Percentiles rank a stretch among this genome's conserved stretches.
Evolutionary conservation across 1,140 invertebrate species (phyloP).

Genomic region (Protaetia brevitarsis): DNA sequence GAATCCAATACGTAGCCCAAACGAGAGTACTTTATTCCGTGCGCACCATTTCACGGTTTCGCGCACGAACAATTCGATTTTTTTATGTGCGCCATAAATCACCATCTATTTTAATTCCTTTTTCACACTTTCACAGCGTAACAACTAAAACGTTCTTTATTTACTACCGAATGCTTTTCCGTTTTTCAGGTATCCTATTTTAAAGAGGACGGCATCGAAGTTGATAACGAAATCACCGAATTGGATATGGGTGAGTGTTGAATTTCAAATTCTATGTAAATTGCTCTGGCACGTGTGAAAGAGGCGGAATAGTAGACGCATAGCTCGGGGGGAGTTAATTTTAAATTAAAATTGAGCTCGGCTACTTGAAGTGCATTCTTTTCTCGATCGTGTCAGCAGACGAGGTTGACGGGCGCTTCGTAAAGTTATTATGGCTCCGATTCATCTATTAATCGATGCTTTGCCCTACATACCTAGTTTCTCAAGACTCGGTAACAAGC

Average conservation of each 20-base stretch:
- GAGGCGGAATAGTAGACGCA: not conserved
- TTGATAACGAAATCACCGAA: conserved; percentile 35
- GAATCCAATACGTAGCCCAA: no score
- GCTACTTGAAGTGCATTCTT: not conserved
- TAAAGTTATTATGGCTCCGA: not conserved
- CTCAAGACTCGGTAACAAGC: not conserved
- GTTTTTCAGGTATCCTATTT: conserved; percentile 37
- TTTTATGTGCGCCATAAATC: no score
- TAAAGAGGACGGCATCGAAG: conserved; percentile 30
- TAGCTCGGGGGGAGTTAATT: not conserved
- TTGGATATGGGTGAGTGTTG: conserved; percentile 33
- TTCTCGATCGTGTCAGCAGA: not conserved
- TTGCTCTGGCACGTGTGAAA: not conserved
- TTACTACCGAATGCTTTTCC: not conserved
- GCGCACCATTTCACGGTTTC: no score
- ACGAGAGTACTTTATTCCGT: no score
- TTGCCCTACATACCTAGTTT: not conserved
- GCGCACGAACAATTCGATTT: no score
- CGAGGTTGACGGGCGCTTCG: not conserved
- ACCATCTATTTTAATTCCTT: no score
- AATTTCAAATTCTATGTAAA: not conserved
- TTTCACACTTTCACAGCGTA: no score
- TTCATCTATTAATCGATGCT: not conserved
- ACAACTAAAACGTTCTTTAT: not conserved
- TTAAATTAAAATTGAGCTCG: not conserved